phyloP scores from a whole-genome alignment of 2,888 invertebrate genomes.

The Apamea monoglypha region DNA sequence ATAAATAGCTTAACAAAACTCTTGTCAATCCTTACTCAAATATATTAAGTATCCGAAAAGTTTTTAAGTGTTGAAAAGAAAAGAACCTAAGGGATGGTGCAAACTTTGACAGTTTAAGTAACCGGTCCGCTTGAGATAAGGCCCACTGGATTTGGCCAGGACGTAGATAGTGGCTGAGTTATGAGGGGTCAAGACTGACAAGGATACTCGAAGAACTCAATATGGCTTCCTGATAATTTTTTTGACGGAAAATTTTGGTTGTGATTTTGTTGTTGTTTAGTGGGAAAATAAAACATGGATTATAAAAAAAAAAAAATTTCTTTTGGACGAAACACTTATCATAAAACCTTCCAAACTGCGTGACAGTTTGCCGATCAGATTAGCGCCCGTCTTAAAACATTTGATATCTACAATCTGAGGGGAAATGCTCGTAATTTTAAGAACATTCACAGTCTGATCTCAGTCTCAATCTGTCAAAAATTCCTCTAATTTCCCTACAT shows the following conservation, averaged over 20 bases:
- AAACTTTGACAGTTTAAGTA: slow-evolving; percentile 76
- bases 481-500: too few species aligned
- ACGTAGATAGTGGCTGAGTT: slow-evolving; percentile 65
- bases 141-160: slow-evolving; percentile 63
- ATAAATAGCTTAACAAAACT: slow-evolving; percentile 46
- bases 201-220: slow-evolving; percentile 48
- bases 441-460: too few species aligned
- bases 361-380: neutral
- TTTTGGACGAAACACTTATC: neutral
- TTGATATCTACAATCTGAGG: too few species aligned
- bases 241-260: neutral
- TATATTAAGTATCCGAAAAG: slow-evolving; percentile 43
- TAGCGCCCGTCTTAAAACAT: neutral
- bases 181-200: slow-evolving; percentile 66
- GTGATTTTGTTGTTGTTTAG: neutral
- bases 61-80: slow-evolving; percentile 71
- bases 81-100: slow-evolving; percentile 65
- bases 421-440: too few species aligned
- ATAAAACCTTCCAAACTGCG: neutral
- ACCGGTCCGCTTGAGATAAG: slow-evolving; percentile 61
- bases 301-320: too few species aligned
- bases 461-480: too few species aligned
- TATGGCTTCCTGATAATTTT: slow-evolving; percentile 18
- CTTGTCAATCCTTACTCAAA: slow-evolving; percentile 59
- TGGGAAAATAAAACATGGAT: neutral